Evolutionary conservation across 2,888 invertebrate species (phyloP).

Genomic region (Drosophila meridionalis): DNA sequence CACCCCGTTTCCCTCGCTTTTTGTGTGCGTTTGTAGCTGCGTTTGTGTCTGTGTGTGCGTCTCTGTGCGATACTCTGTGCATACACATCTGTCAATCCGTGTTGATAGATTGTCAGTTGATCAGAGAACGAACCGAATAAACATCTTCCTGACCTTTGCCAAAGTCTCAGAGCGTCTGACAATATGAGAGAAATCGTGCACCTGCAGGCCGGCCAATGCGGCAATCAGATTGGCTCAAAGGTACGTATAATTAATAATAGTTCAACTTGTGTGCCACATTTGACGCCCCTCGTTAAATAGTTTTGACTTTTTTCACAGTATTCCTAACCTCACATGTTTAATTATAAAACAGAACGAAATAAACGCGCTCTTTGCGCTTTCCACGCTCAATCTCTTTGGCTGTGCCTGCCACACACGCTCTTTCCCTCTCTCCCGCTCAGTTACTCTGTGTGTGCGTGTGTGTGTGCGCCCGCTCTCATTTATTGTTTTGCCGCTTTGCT

Average conservation of each 20-base stretch:
- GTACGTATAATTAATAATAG: constrained; percentile 85
- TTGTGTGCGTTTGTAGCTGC: constrained; percentile 14
- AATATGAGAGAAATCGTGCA: constrained; percentile 96
- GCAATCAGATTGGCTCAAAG: constrained; percentile 97
- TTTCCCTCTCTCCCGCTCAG: neutral
- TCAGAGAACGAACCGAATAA: constrained; percentile 9
- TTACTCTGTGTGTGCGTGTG: neutral
- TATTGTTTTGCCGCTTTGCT: constrained; percentile 28
- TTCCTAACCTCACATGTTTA: constrained; percentile 81
- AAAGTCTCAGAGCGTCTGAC: constrained; percentile 28
- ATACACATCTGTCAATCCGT: constrained; percentile 19
- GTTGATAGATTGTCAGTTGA: constrained; percentile 30
- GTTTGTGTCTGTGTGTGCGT: constrained; percentile 16
- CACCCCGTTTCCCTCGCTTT: constrained; percentile 23
- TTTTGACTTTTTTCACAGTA: constrained; percentile 35
- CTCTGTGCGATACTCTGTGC: constrained; percentile 12
- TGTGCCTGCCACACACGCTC: neutral
- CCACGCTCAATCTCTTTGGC: constrained; percentile 25
- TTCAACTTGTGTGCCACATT: constrained; percentile 28
- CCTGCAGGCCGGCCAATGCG: constrained; percentile 95
- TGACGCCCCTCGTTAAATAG: constrained; percentile 18
- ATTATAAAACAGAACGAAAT: constrained; percentile 74
- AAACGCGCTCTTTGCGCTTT: constrained; percentile 41
- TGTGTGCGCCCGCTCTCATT: constrained; percentile 15
- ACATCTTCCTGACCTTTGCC: constrained; percentile 45